Evolutionary conservation across 1,140 invertebrate genomes (phyloP).

Genomic region (Leptinotarsa defecta): DNA sequence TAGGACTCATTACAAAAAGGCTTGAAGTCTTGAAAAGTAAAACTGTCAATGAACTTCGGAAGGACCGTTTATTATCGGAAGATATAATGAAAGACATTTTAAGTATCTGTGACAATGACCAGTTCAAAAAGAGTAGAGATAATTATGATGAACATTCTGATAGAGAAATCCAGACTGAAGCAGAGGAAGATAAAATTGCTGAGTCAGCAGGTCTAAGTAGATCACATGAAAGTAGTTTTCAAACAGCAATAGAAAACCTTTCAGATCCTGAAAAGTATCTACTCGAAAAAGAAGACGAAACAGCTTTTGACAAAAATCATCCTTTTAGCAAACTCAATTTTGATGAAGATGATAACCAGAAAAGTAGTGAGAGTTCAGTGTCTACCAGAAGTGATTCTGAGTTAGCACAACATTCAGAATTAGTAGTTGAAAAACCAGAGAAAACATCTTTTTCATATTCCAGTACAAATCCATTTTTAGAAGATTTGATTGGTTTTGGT

Average conservation of each 20-base stretch:
- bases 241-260: background rate
- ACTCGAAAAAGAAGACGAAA: background rate
- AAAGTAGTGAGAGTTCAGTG: background rate
- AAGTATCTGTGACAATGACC: background rate
- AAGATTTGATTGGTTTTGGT: background rate
- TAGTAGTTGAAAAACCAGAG: background rate
- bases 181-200: too few species aligned
- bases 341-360: background rate
- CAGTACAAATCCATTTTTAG: constrained; percentile 1
- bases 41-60: constrained; percentile 11
- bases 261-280: background rate
- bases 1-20: background rate
- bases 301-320: background rate
- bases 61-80: constrained; percentile 15
- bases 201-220: background rate
- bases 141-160: background rate
- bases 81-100: constrained; percentile 21
- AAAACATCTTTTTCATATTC: background rate
- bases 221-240: background rate
- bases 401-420: too few species aligned
- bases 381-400: background rate
- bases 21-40: background rate
- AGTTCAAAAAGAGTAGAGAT: background rate
- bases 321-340: background rate
- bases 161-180: background rate